phyloP scores from a whole-genome alignment of 23 tunicate genomes.

The Ascidia mentula region DNA sequence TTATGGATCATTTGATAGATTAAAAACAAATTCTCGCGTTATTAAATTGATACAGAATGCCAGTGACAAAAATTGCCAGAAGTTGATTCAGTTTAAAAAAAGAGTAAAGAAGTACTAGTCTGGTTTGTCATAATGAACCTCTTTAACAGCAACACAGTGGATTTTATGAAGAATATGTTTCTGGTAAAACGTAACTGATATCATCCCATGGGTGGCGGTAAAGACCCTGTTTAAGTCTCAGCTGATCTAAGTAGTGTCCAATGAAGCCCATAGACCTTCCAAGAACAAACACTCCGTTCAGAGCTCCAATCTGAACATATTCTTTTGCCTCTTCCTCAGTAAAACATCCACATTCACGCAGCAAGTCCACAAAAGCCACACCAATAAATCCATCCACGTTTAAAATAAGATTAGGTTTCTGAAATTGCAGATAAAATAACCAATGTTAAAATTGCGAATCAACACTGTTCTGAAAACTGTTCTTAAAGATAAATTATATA shows the following conservation, averaged over 20 bases:
- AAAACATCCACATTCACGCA: conserved; percentile 89
- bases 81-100: too few species aligned
- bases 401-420: conserved; percentile 97
- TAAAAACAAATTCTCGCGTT: too few species aligned
- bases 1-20: too few species aligned
- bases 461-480: too few species aligned
- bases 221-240: conserved; percentile 93
- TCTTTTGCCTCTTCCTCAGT: conserved; percentile 97
- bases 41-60: too few species aligned
- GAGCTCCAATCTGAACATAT: conserved; percentile 88
- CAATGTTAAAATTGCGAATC: too few species aligned
- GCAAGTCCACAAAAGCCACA: conserved; percentile 90
- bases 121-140: neutral
- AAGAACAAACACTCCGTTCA: conserved; percentile 92
- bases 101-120: too few species aligned
- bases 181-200: conserved; percentile 96
- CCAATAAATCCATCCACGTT: conserved; percentile 99
- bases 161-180: conserved; percentile 67
- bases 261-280: conserved; percentile 96
- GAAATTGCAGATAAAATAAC: too few species aligned
- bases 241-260: conserved; percentile 97
- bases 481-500: too few species aligned
- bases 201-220: conserved; percentile 99
- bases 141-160: too few species aligned
- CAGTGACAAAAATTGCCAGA: too few species aligned